Base-by-base conservation (phyloP, 2,113 vertebrate genomes). In the Illadopsis cleaveri region DNA sequence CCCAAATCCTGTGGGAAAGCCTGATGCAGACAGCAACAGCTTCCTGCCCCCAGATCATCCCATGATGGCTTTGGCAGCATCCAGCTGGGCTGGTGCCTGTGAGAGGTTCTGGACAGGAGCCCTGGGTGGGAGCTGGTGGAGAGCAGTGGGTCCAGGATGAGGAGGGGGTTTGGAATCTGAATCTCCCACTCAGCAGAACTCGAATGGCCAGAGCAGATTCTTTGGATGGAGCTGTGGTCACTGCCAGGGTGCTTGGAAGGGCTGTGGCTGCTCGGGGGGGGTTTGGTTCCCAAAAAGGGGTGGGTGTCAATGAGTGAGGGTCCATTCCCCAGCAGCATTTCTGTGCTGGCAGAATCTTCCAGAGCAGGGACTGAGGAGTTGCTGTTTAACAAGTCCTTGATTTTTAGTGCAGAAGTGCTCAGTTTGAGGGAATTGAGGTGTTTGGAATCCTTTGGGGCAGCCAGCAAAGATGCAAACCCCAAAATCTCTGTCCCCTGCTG, bases 401-500 rank as follows among this genome's bases (percentile, higher is more conserved):
- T 24, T 75, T 77, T 81, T 44, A 38, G 20, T 61, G 73, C 30
- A 14, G 3, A 70, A 45, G 22, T 8, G 17, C 60, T 82, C 0
- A 0, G 2, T 38, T 44, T 61, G 64, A 48, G 77, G 75, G 66
- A 48, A 44, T 71, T 48, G 12, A 17, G 11, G 62, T 50, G 9
- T 35, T 35, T 66, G 37, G n/a, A n/a, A 11, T n/a, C 50, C 10
- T 53, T 21, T 0, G 0, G 85, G 73, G 69, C 40, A 48, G 22
- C n/a, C 0, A 0, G 15, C 1, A 3, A 57, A 85, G 51, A 12
- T 33, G 61, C 53, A 77, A 10, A 61, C 20, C 58, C 71, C 7
- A 0, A 72, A 57, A 86, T 57, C 33, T 56, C 12, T 40, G 28
- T 47, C 0, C 7, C 15, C 6, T 0, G 0, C 5, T 60, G 5